phyloP scores from a whole-genome alignment of 1,140 invertebrate species.

The Delia radicum region DNA sequence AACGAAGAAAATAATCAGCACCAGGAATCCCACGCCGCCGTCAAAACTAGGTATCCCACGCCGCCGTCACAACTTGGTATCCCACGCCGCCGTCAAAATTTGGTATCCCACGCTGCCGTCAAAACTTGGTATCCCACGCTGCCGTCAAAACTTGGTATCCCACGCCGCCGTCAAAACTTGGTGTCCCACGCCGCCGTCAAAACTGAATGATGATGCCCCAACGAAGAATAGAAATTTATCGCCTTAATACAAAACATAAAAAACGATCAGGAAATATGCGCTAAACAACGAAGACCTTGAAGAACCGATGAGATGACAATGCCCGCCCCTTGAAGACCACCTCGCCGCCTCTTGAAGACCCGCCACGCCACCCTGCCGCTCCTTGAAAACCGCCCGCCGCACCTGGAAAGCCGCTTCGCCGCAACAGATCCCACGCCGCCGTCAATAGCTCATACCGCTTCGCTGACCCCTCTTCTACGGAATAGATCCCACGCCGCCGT shows the following conservation, averaged over 20 bases:
- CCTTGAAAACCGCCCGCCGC: conserved; percentile 26
- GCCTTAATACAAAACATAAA: conserved; percentile 11
- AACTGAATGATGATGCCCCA: conserved; percentile 31
- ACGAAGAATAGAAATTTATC: conserved; percentile 26
- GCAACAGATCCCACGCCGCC: conserved; percentile 28
- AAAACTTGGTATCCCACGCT: conserved; percentile 25
- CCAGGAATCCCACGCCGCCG: conserved; percentile 35
- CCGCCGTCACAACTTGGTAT: conserved; percentile 28
- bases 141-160: conserved; percentile 31
- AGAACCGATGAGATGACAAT: no score
- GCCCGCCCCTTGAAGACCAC: no score
- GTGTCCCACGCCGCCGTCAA: conserved; percentile 43
- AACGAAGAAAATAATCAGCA: not conserved
- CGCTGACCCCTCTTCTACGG: conserved; percentile 15
- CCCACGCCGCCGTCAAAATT: conserved; percentile 32
- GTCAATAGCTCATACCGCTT: no score
- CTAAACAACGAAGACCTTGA: not conserved
- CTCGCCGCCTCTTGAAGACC: conserved; percentile 19
- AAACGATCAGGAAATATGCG: no score
- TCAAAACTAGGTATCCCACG: conserved; percentile 31
- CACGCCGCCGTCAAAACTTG: conserved; percentile 34
- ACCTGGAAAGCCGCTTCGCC: conserved; percentile 27
- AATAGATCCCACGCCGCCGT: conserved; percentile 41
- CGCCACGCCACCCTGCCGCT: conserved; percentile 29
- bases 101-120: conserved; percentile 29